A percentile compares a stretch with the other conserved stretches of the same genome.
These are phyloP conservation scores for Drosophila dunni DNA, from an alignment of 1,140 invertebrate genomes.

Conservation along the genomic window DNA sequence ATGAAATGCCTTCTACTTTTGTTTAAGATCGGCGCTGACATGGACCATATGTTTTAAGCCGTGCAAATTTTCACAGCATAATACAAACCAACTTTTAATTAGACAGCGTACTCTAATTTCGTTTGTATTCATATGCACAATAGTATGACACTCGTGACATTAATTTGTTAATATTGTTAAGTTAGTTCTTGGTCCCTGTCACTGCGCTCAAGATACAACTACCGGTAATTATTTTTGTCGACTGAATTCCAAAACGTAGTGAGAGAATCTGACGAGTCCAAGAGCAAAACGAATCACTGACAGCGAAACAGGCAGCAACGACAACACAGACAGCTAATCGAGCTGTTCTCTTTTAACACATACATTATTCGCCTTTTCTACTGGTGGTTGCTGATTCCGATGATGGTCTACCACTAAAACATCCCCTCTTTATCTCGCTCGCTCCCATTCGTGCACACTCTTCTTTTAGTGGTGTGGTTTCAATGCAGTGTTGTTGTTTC, in stretches of 20 bases:
- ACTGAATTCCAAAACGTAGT: conserved; percentile 84
- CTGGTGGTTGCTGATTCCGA: conserved; percentile 28
- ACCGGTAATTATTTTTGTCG: conserved; percentile 84
- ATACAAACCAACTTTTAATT: too few relatives aligned
- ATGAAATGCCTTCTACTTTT: too few relatives aligned
- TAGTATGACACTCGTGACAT: conserved; percentile 13
- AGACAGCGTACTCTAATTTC: conserved; percentile 1
- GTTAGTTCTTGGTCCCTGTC: conserved; percentile 54
- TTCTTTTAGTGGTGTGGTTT: conserved; percentile 13
- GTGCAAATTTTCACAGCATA: too few relatives aligned
- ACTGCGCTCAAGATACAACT: conserved; percentile 82
- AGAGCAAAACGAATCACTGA: conserved; percentile 77
- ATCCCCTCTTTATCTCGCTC: conserved; percentile 52
- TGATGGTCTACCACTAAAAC: conserved; percentile 25
- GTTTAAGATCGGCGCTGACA: too few relatives aligned
- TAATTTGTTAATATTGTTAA: conserved; percentile 18
- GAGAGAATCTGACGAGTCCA: conserved; percentile 79
- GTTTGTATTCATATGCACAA: conserved; percentile 10
- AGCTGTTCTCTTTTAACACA: conserved; percentile 51
- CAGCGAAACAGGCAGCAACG: conserved; percentile 51
- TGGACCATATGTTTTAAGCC: too few relatives aligned
- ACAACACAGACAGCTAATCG: conserved; percentile 36
- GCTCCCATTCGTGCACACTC: conserved; percentile 24
- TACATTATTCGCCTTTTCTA: background rate
- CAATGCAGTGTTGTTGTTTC: conserved; percentile 21